Conservation (phyloP, 2,797 vertebrate species). For the Anas acuta region DNA sequence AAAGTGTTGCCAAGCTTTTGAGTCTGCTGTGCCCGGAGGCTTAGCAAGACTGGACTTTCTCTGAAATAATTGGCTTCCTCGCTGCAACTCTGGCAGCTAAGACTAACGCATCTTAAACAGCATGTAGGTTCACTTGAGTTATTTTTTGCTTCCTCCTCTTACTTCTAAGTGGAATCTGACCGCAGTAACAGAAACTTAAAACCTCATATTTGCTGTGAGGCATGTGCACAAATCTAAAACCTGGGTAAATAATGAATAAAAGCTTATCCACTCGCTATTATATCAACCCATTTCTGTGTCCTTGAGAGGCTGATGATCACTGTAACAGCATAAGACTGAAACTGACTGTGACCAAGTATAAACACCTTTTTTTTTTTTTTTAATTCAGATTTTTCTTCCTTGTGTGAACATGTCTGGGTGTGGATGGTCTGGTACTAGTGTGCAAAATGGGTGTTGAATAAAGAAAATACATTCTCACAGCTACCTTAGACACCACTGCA, state of each 20-base stretch:
- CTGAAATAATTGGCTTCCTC: neutral
- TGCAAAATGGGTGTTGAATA: neutral
- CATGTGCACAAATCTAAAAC: neutral
- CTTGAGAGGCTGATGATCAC: neutral
- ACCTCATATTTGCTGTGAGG: neutral
- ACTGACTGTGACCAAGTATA: neutral
- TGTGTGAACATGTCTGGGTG: neutral
- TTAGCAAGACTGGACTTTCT: neutral
- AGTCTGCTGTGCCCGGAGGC: neutral
- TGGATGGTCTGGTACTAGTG: neutral
- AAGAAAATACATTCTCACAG: neutral
- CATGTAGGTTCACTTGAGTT: constrained; percentile 17
- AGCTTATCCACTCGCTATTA: neutral
- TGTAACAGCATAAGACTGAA: neutral
- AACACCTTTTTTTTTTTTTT: neutral
- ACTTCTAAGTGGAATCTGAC: constrained; percentile 25
- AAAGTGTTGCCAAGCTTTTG: neutral
- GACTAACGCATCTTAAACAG: neutral
- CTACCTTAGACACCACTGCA: neutral
- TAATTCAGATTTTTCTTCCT: neutral
- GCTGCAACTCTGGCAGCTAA: neutral
- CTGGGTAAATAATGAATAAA: neutral
- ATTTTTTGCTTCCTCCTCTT: constrained; percentile 47
- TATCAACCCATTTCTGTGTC: neutral
- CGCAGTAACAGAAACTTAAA: neutral